Evolutionary conservation across 2,797 vertebrate species (phyloP).

Genomic region (Sparidentex hasta): DNA sequence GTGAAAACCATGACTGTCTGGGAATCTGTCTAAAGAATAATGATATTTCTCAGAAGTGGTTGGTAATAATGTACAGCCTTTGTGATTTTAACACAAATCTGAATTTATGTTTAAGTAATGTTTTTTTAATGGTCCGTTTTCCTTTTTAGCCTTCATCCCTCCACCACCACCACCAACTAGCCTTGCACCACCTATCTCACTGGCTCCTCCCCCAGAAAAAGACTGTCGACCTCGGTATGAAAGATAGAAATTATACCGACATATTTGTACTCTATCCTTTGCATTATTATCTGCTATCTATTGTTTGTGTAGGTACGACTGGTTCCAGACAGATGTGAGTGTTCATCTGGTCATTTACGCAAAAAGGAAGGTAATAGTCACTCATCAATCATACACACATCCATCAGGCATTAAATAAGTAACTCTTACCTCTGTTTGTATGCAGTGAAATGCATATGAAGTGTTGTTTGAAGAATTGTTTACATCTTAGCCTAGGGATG

Average conservation of each 20-base stretch:
- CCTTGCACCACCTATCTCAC: constrained; percentile 37
- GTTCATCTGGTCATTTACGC: constrained; percentile 92
- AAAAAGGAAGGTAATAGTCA: constrained; percentile 90
- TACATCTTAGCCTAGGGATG: not conserved
- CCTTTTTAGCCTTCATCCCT: constrained; percentile 66
- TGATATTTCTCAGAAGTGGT: not conserved
- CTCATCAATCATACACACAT: not conserved
- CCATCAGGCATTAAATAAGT: not conserved
- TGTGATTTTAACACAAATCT: not conserved
- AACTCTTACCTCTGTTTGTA: not conserved
- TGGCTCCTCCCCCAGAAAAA: constrained; percentile 69
- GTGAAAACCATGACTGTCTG: not conserved
- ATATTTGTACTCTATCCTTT: fast-evolving
- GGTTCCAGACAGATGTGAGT: constrained; percentile 94
- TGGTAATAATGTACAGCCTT: not conserved
- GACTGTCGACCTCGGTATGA: constrained; percentile 81
- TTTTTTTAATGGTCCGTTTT: constrained; percentile 5
- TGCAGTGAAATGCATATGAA: not conserved
- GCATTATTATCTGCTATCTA: not conserved
- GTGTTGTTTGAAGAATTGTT: not conserved
- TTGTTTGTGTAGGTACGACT: constrained; percentile 89
- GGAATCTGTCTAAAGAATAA: not conserved
- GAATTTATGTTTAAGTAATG: not conserved
- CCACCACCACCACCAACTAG: constrained; percentile 51
- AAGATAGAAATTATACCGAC: not conserved